Conservation (phyloP, 2,113 vertebrate species). For the Alligator sinensis region DNA sequence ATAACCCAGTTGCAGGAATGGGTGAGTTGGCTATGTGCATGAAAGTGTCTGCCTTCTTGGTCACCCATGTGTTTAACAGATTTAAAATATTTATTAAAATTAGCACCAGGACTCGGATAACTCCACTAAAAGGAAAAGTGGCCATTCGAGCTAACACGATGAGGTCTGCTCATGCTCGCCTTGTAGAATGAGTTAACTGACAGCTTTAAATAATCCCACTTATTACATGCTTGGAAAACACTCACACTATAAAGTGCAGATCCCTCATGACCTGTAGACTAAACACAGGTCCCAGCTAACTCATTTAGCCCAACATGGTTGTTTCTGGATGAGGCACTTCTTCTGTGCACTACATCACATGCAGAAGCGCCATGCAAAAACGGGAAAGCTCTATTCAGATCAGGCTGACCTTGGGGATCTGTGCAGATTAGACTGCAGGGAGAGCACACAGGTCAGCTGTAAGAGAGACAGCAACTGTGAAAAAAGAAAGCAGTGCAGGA, state of each 20-base stretch:
- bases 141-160: not conserved
- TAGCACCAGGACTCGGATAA: not conserved
- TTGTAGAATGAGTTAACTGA: fast-evolving
- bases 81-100: not conserved
- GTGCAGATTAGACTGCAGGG: not conserved
- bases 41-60: not conserved
- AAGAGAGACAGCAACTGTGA: not conserved
- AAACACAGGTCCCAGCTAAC: too few relatives aligned
- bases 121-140: not conserved
- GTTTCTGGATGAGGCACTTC: not conserved
- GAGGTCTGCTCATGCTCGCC: not conserved
- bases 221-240: not conserved
- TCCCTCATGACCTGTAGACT: not conserved
- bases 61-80: fast-evolving
- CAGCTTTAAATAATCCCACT: not conserved
- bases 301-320: too few relatives aligned
- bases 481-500: not conserved
- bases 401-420: not conserved
- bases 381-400: not conserved
- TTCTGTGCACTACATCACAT: not conserved
- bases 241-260: fast-evolving
- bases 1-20: not conserved
- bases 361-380: not conserved
- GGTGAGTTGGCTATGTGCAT: fast-evolving
- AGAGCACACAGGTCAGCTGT: not conserved